Base-by-base conservation (phyloP, 1,140 invertebrate genomes). In the Drosophila kepulauana region DNA sequence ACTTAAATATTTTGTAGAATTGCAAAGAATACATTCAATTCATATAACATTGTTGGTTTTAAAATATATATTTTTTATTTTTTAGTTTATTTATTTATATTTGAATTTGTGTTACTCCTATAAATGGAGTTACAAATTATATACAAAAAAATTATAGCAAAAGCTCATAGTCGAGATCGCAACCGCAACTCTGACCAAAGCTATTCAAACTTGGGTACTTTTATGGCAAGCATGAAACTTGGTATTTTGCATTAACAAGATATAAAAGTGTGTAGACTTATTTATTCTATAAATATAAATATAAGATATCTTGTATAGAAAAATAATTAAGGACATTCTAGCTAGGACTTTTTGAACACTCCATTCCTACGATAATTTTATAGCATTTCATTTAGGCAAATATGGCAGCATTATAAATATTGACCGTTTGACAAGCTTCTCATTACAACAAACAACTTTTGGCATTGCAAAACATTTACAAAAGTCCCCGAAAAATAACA, bases 221-320 rank as follows among this genome's bases (percentile, higher is more conserved):
- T 41, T 58, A 59, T 66, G 8, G 52, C 3, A 49, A 28, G 5
- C 15, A 11, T 41, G 30, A 69, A 69, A 74, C 56, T 56, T 74
- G 71, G 57, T 16, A n/a, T 7, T 33, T 33, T 33, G 30, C 20
- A 28, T 65, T 5, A 10, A 5, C 38, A 3, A 51, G 3, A 8
- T n/a, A 11, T 51, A 49, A 20, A 51, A 6, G 0, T 20, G 15
- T 66, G 28, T 57, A 57, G 15, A 56, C 5, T 43, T 15, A 0
- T 11, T 4, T 33, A 3, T 13, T 8, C 25, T 8, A 33, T 58
- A 49, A 71, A 41, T 30, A 20, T 35, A 20, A 51, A 38, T 59
- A 30, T n/a, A 51, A 59, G 10, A 0, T 4, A 5, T 16, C 46
- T 3, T 6, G 11, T 13, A 43, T 0, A 13, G n/a, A 4, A 48